Conservation (phyloP, 2,888 invertebrate genomes). For the Rhabditoides inermis region DNA sequence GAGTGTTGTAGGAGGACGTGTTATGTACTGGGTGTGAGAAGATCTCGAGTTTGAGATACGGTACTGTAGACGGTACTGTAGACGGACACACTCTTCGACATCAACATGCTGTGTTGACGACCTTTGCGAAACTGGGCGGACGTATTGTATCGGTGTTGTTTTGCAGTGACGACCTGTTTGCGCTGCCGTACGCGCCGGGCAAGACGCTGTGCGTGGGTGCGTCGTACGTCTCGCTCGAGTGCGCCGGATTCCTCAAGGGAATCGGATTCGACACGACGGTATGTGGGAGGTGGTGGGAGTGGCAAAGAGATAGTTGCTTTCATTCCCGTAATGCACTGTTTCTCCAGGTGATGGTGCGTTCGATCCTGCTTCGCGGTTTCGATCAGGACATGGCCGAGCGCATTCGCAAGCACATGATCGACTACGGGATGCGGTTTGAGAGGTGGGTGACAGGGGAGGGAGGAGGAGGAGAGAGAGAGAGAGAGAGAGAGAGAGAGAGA, state of each 20-base stretch:
- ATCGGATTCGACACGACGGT: conserved; percentile 55
- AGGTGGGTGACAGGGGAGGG: conserved; percentile 9
- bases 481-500: conserved; percentile 58
- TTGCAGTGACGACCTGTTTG: conserved; percentile 60
- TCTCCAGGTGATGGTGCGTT: conserved; percentile 57
- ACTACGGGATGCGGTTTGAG: conserved; percentile 57
- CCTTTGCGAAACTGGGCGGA: too few relatives aligned
- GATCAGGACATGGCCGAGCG: conserved; percentile 61
- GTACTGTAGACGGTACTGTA: too few relatives aligned
- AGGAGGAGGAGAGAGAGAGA: conserved; percentile 56
- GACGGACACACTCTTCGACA: too few relatives aligned
- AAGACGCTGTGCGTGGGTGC: conserved; percentile 62
- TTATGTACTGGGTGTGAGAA: too few relatives aligned
- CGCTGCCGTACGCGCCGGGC: conserved; percentile 55
- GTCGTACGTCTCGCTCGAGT: conserved; percentile 61
- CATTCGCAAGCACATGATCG: conserved; percentile 58
- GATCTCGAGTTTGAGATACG: too few relatives aligned
- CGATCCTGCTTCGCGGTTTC: conserved; percentile 61
- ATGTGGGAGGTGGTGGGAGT: neutral
- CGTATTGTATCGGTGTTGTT: too few relatives aligned
- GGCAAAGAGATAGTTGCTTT: neutral
- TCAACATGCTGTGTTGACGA: too few relatives aligned
- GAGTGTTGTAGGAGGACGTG: too few relatives aligned
- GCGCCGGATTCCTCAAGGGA: conserved; percentile 60
- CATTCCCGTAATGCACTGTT: conserved; percentile 33